Evolutionary conservation across 2,113 vertebrate genomes (phyloP), one percentile per base, ranked within the genome.

Genomic region (Heloderma charlesbogerti): DNA sequence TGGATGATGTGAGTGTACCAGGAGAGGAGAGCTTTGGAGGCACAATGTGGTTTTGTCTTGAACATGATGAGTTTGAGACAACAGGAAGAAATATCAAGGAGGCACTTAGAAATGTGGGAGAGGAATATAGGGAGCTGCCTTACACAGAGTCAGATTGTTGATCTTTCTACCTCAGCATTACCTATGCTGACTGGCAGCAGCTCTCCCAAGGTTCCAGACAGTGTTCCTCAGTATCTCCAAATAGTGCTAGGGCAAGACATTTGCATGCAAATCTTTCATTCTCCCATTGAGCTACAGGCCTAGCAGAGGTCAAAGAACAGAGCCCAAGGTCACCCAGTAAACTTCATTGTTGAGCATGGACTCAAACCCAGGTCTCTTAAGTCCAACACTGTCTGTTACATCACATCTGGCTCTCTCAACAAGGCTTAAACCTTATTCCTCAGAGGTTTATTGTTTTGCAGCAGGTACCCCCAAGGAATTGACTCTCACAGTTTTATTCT

Each of bases 391-490:
- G n/a, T 80, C 51, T 80, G 45, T 80, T 80, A 80, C 16, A 20
- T 45, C 4, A 48, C 63, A 12, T 4, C 75, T 51, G 43, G 34
- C 43, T 69, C n/a, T 71, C 66, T 72, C 34, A 67, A 80, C 37
- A 34, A 71, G 6, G 54, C 54, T 67, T 63, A 48, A 37, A 43
- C 3, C 72, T 84, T 48, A 8, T 48, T 60, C 72, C 82, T 67
- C 63, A 69, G 72, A 66, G 89, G 31, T n/a, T 40, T 85, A 48
- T 51, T 85, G 72, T 85, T 86, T 80, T 86, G 83, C 54, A 90
- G 84, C 37, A 22, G 16, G 8, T 45, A 13, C n/a, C 66, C 74
- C 83, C 74, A 43, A 60, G 89, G 89, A 86, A 57, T 57, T 54
- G 31, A 71, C 22, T 34, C 48, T 5, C 20, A 9, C 77, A 29